Evolutionary conservation across 2,113 vertebrate species (phyloP).

Genomic region (Limnothrissa miodon): DNA sequence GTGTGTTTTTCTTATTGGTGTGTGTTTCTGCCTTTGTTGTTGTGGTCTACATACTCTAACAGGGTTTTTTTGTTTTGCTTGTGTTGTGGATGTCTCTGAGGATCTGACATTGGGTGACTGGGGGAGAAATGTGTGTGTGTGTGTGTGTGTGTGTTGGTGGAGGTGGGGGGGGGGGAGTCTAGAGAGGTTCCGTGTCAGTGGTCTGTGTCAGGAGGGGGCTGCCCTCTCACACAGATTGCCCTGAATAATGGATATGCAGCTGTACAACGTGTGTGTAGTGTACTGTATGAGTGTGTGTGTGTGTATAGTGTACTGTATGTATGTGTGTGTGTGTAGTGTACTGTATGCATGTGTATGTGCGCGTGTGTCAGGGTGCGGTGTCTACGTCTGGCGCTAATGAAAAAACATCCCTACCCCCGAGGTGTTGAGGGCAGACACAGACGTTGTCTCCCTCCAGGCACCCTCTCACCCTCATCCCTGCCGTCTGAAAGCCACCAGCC

Average conservation of each 20-base stretch:
- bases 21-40: not conserved
- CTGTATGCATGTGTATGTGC: not conserved
- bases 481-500: not conserved
- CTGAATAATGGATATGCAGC: conserved; percentile 62
- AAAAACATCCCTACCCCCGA: conserved; percentile 61
- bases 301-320: not conserved
- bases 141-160: not conserved
- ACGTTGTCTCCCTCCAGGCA: conserved; percentile 30
- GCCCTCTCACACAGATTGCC: conserved; percentile 39
- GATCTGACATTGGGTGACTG: not conserved
- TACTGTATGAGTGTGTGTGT: not conserved
- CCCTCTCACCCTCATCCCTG: not conserved
- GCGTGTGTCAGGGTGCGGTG: conserved; percentile 28
- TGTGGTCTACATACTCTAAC: not conserved
- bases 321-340: not conserved
- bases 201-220: conserved; percentile 28
- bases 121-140: not conserved
- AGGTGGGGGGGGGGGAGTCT: not conserved
- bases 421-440: conserved; percentile 35
- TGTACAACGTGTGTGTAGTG: conserved; percentile 11
- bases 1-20: not conserved
- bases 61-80: not conserved
- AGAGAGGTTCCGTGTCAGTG: conserved; percentile 40
- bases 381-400: conserved; percentile 56
- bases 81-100: not conserved